phyloP scores from a whole-genome alignment of 2,797 vertebrate species.

The Paratrypauchen microcephalus region DNA sequence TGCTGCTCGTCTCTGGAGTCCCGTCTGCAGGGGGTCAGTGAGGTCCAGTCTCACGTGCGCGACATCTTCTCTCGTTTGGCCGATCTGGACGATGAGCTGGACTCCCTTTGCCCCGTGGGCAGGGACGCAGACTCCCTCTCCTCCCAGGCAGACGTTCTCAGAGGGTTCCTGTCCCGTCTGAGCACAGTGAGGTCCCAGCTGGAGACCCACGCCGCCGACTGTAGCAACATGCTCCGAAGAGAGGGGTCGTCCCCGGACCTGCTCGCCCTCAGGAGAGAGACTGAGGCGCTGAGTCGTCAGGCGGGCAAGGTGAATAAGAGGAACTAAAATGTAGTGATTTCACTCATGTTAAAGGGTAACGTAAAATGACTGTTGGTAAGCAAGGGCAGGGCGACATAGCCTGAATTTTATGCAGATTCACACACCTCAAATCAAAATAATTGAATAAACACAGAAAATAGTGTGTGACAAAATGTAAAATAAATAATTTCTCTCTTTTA shows the following conservation, averaged over 20 bases:
- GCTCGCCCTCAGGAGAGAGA: slow-evolving; percentile 89
- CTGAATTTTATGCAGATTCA: no score
- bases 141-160: slow-evolving; percentile 89
- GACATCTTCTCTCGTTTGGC: slow-evolving; percentile 94
- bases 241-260: slow-evolving; percentile 92
- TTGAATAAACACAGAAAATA: no score
- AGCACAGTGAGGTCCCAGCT: slow-evolving; percentile 80
- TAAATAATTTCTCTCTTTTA: slow-evolving; percentile 15
- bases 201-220: slow-evolving; percentile 83
- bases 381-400: no score
- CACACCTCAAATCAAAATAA: no score
- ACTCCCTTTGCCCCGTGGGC: slow-evolving; percentile 89
- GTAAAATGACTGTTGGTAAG: no score
- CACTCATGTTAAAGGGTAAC: not conserved
- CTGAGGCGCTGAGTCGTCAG: slow-evolving; percentile 91
- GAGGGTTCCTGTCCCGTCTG: slow-evolving; percentile 83
- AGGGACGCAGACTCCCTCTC: slow-evolving; percentile 91
- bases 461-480: no score
- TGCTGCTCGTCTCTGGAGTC: slow-evolving; percentile 88
- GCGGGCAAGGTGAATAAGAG: slow-evolving; percentile 79
- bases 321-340: not conserved
- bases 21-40: slow-evolving; percentile 91
- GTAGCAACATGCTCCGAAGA: slow-evolving; percentile 87
- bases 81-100: slow-evolving; percentile 93
- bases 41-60: slow-evolving; percentile 87